Percentiles rank a stretch among this genome's conserved stretches.
phyloP scores from a whole-genome alignment of 1,140 invertebrate species.

The Musca vetustissima region DNA sequence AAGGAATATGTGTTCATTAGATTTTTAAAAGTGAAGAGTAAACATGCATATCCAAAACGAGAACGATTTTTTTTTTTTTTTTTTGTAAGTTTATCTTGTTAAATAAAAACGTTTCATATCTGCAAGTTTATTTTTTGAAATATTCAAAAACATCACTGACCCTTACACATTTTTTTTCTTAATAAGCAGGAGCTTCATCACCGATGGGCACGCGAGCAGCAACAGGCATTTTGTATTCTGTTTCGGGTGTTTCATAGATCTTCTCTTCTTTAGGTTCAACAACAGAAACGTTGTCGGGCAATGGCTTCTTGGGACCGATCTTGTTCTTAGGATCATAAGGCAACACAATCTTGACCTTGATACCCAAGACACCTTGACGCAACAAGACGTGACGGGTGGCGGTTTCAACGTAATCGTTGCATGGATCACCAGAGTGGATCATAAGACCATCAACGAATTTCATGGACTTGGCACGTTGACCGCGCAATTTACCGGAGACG shows the following conservation, averaged over 20 bases:
- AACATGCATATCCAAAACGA: too few species aligned
- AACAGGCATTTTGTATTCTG: slow-evolving; percentile 54
- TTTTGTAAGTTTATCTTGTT: too few species aligned
- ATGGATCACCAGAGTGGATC: slow-evolving; percentile 99
- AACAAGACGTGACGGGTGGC: slow-evolving; percentile 97
- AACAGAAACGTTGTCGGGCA: slow-evolving; percentile 96
- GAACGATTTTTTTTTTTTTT: too few species aligned
- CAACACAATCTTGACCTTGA: slow-evolving; percentile 99
- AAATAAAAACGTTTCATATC: too few species aligned
- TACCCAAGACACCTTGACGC: slow-evolving; percentile 86
- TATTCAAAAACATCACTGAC: slow-evolving; percentile 13
- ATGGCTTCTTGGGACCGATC: slow-evolving; percentile 93
- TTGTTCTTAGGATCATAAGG: slow-evolving; percentile 97
- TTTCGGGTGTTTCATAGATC: slow-evolving; percentile 57
- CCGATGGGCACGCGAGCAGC: not conserved
- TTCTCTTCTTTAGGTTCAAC: slow-evolving; percentile 90
- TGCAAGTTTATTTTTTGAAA: too few species aligned
- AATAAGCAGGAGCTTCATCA: slow-evolving; percentile 10
- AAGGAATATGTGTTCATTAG: too few species aligned
- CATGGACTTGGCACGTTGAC: slow-evolving; percentile 99
- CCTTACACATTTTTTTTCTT: slow-evolving; percentile 29
- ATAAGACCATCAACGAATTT: slow-evolving; percentile 99
- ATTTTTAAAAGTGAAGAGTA: too few species aligned
- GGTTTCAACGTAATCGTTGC: slow-evolving; percentile 97
- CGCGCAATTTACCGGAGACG: slow-evolving; percentile 97